Base-by-base conservation (phyloP, 2,888 invertebrate species). In the Ophion costatus region DNA sequence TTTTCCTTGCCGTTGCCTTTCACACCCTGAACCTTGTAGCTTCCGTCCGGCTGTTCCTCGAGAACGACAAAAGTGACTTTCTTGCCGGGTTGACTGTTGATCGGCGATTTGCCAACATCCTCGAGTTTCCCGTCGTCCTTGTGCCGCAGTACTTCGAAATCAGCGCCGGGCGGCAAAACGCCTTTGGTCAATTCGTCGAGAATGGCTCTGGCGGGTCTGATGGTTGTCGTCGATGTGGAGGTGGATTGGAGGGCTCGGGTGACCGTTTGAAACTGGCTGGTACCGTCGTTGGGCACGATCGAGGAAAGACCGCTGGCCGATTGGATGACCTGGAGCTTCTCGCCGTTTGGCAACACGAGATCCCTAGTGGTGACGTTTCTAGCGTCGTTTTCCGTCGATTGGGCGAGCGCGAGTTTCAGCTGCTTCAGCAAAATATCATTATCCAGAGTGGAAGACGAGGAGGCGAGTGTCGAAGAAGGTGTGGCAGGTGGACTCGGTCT, bases 31-130 rank as follows among this genome's bases (percentile, higher is more conserved):
- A 98, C 97, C 94, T 97, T 97, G 88, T 97, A 97, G 33, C 97
- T 96, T 7, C 98, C 98, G 90, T 98, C 98, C 5, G 96, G 95
- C 92, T 98, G 98, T 91, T 98, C 98, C 93, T 98, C 98, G 14
- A 98, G 94, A 66, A 98, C 96, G 0, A 98, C 98, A 90, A 98
- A 98, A 0, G 98, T 98, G 0, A 98, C 97, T 91, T 97, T 97
- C 93, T 97, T 97, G 87, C 96, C 95, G 0, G 96, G 95, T 38
- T 96, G 91, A 88, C 94, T 95, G 69, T 95, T 94, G 42, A 95
- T 95, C 0, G 96, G 95, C 61, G 95, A 92, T 79, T 96, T 96
- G 0, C 95, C 94, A 0, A 97, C 95, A 90, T 96, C 96, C 89
- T 97, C 97, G 0, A 97, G 94, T 88, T 96, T 96, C 1, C 97